phyloP scores from a whole-genome alignment of 2,888 invertebrate species.

The Melinopterus prodromus region DNA sequence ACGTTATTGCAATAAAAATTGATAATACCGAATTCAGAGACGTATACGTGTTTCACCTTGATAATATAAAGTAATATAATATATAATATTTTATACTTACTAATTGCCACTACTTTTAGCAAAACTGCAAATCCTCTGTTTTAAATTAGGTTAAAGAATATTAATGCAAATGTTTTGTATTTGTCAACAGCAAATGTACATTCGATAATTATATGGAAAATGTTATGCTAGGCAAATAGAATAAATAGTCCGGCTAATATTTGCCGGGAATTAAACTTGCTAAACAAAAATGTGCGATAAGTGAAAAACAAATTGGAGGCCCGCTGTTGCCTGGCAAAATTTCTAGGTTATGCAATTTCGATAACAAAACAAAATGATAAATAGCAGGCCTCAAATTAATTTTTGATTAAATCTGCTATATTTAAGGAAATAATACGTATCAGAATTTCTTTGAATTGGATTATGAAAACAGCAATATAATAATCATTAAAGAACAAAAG shows the following conservation, averaged over 20 bases:
- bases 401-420: too few relatives aligned
- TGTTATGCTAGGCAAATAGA: too few relatives aligned
- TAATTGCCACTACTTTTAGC: background rate
- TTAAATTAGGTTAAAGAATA: too few relatives aligned
- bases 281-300: background rate
- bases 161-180: too few relatives aligned
- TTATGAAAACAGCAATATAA: too few relatives aligned
- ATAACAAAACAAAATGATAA: background rate
- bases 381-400: background rate
- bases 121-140: background rate
- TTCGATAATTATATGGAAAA: too few relatives aligned
- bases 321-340: background rate
- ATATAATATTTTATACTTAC: background rate
- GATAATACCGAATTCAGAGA: background rate
- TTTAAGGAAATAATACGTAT: too few relatives aligned
- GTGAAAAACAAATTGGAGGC: background rate
- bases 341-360: background rate
- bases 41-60: background rate
- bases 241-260: background rate
- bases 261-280: background rate
- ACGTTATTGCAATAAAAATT: background rate
- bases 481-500: too few relatives aligned
- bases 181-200: too few relatives aligned
- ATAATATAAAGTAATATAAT: background rate
- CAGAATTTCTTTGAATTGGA: too few relatives aligned